These are phyloP conservation scores for Sipha maydis DNA, from an alignment of 2,888 invertebrate species.

Conservation along the genomic window DNA sequence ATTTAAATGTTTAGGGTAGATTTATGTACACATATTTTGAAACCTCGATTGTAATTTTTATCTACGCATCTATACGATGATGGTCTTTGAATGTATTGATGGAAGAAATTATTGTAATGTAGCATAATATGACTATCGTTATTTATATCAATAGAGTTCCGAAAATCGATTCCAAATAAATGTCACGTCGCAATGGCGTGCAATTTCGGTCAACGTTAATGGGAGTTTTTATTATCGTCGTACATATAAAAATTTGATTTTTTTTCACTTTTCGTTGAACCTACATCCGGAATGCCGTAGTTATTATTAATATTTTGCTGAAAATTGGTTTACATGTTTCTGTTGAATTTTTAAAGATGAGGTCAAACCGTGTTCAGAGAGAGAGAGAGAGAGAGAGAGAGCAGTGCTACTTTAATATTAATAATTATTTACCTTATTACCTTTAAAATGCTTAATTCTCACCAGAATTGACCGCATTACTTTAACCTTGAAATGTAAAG, in stretches of 20 bases:
- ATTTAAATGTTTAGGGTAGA: no score
- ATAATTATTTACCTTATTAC: neutral
- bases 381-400: neutral
- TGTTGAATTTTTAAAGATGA: neutral
- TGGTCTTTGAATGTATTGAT: no score
- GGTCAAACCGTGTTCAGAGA: neutral
- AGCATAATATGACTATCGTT: no score
- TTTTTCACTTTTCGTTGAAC: neutral
- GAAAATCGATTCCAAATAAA: neutral
- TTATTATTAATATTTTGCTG: neutral
- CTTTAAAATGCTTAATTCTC: constrained; percentile 6
- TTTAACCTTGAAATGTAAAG: neutral
- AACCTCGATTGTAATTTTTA: no score
- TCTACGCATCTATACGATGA: no score
- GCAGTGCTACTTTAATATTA: neutral
- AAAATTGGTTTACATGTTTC: neutral
- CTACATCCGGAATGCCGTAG: neutral
- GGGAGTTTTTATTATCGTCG: neutral
- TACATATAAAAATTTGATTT: neutral
- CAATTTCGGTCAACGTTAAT: neutral
- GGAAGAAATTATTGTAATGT: no score
- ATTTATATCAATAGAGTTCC: neutral
- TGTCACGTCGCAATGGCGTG: neutral
- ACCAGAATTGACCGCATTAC: neutral
- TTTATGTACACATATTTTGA: no score